phyloP scores from a whole-genome alignment of 2,797 vertebrate genomes.

The Sparus aurata region DNA sequence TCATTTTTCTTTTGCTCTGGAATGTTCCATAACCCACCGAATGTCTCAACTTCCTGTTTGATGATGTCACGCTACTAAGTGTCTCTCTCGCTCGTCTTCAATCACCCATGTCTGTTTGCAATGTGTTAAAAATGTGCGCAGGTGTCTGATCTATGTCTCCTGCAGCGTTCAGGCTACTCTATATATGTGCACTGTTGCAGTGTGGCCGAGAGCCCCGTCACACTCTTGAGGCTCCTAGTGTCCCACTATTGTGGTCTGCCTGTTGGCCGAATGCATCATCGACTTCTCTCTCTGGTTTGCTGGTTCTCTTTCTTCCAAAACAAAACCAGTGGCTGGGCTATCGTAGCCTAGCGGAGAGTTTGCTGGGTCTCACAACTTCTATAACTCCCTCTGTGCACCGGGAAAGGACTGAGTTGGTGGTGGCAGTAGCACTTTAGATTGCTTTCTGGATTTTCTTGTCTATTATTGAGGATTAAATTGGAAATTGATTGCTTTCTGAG shows the following conservation, averaged over 20 bases:
- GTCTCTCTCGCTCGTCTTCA: constrained; percentile 67
- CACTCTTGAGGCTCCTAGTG: constrained; percentile 53
- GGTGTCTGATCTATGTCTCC: constrained; percentile 63
- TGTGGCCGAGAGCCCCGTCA: constrained; percentile 47
- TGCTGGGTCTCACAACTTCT: constrained; percentile 8
- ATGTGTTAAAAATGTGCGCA: constrained; percentile 52
- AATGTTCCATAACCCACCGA: constrained; percentile 80
- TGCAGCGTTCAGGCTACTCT: constrained; percentile 50
- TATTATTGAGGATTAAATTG: constrained; percentile 10
- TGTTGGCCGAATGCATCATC: constrained; percentile 75
- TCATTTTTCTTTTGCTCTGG: constrained; percentile 59
- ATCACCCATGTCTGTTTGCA: constrained; percentile 73
- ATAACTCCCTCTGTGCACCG: constrained; percentile 11
- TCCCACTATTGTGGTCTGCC: constrained; percentile 64
- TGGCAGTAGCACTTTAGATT: constrained; percentile 31
- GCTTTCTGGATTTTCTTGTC: constrained; percentile 1
- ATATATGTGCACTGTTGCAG: constrained; percentile 68
- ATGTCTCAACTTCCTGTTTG: constrained; percentile 75
- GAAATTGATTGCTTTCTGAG: not conserved
- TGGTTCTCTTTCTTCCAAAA: constrained; percentile 63
- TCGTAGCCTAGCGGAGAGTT: not conserved
- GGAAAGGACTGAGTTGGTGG: constrained; percentile 35
- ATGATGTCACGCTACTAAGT: constrained; percentile 84
- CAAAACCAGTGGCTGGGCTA: constrained; percentile 20
- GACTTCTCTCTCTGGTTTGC: constrained; percentile 67